Base-by-base conservation (phyloP, 2,888 invertebrate genomes). In the Acleris literana region DNA sequence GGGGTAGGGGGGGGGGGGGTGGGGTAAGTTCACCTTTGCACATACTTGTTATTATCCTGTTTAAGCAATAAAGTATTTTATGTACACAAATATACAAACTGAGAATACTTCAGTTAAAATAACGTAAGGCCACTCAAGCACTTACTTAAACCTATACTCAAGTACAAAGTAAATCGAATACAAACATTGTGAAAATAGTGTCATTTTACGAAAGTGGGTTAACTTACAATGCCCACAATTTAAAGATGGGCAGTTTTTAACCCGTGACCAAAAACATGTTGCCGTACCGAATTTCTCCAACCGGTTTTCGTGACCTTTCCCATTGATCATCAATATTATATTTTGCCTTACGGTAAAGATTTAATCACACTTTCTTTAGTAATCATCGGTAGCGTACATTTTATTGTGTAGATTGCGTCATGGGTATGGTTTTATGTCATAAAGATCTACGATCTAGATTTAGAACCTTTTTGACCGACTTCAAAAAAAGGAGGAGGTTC, bases 201-300 rank as follows among this genome's bases (percentile, higher is more conserved):
- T 33, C 46, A 46, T 16, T 16, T 22, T 3, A n/a, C 17, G 48
- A 58, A 64, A 59, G 64, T 64, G 16, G 39, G 58, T n/a, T 53
- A 17, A 39, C 55, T 25, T 33, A 54, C 52, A 44, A 51, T 43
- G 49, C 64, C 64, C 20, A 60, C 48, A 64, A 25, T 18, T 29
- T 53, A 49, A 43, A 29, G 49, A 64, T 55, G 54, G 16, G n/a
- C 39, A 33, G 20, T 1, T 18, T 54, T 44, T 52, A 52, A 56
- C 20, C n/a, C 13, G 33, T n/a, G 48, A 44, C 20, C 20, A 51
- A 58, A 48, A 64, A 53, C 64, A 64, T 25, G 64, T 60, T 60
- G 49, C 49, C 60, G 43, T 25, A 44, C n/a, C 20, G 29, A 53
- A 55, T 54, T 48, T 60, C 64, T 60, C 49, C 20, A 65, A 55